Conservation (phyloP, 2,888 invertebrate genomes). For the Dynastes grantii region DNA sequence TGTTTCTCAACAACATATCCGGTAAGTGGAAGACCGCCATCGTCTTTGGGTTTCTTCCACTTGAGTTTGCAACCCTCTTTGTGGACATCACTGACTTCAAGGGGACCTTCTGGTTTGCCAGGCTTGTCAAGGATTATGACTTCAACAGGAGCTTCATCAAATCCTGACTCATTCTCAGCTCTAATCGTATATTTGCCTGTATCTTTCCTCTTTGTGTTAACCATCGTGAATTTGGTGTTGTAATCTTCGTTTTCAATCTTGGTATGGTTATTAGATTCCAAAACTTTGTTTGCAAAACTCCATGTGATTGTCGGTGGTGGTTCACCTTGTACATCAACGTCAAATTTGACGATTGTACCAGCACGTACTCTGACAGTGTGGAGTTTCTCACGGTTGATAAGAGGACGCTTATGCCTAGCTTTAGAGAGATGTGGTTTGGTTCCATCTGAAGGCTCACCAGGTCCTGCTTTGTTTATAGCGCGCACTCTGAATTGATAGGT, state of each 20-base stretch:
- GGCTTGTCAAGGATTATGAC: slow-evolving; percentile 90
- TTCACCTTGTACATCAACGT: slow-evolving; percentile 96
- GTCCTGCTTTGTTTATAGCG: slow-evolving; percentile 96
- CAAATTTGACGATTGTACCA: slow-evolving; percentile 91
- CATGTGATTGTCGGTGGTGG: slow-evolving; percentile 94
- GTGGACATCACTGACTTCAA: slow-evolving; percentile 92
- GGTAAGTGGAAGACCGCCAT: slow-evolving; percentile 93
- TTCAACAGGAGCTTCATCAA: slow-evolving; percentile 95
- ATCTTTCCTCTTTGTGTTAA: slow-evolving; percentile 86
- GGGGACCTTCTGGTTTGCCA: slow-evolving; percentile 90
- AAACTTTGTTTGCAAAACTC: slow-evolving; percentile 79
- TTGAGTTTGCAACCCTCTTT: slow-evolving; percentile 94
- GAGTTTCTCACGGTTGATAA: slow-evolving; percentile 95
- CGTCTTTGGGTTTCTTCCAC: slow-evolving; percentile 97
- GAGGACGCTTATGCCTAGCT: slow-evolving; percentile 91
- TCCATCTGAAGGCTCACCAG: slow-evolving; percentile 91
- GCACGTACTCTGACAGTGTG: slow-evolving; percentile 91
- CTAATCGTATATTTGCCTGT: slow-evolving; percentile 93
- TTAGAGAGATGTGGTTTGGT: slow-evolving; percentile 91
- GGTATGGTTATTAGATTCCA: slow-evolving; percentile 79
- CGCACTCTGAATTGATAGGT: slow-evolving; percentile 96
- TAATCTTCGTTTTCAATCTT: slow-evolving; percentile 94
- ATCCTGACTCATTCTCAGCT: slow-evolving; percentile 94
- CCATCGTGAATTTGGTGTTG: slow-evolving; percentile 88
- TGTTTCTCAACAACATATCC: slow-evolving; percentile 96